Conservation (phyloP, 2,888 invertebrate genomes). For the Frankliniella fusca region DNA sequence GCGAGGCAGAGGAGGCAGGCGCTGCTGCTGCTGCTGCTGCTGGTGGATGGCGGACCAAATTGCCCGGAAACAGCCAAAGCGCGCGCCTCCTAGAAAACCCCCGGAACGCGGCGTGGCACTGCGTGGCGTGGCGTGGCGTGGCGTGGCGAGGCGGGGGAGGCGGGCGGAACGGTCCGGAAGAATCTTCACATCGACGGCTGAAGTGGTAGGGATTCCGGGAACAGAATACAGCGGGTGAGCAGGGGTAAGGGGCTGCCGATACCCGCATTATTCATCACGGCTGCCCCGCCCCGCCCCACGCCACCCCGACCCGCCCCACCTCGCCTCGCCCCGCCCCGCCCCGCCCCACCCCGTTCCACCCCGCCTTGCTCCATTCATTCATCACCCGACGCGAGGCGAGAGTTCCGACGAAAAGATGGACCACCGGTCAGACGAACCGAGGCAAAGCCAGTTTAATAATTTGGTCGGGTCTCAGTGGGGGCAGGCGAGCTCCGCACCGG, state of each 20-base stretch:
- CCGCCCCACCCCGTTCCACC: neutral
- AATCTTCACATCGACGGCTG: no score
- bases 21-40: no score
- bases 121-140: neutral
- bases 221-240: no score
- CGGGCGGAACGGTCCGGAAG: neutral
- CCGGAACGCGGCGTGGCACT: no score
- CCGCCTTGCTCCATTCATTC: neutral
- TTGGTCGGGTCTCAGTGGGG: neutral
- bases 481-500: neutral
- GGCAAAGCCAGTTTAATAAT: neutral
- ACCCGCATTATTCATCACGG: neutral
- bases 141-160: neutral
- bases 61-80: no score
- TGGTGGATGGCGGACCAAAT: no score
- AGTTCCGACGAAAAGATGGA: neutral
- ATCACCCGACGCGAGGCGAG: neutral
- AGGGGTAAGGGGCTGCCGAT: neutral
- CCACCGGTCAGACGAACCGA: neutral
- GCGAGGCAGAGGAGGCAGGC: no score
- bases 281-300: neutral
- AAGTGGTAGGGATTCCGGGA: no score
- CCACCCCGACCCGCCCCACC: neutral
- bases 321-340: neutral
- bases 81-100: no score